Base-by-base conservation (phyloP, 2,797 vertebrate species). In the Enteromius treurensis region DNA sequence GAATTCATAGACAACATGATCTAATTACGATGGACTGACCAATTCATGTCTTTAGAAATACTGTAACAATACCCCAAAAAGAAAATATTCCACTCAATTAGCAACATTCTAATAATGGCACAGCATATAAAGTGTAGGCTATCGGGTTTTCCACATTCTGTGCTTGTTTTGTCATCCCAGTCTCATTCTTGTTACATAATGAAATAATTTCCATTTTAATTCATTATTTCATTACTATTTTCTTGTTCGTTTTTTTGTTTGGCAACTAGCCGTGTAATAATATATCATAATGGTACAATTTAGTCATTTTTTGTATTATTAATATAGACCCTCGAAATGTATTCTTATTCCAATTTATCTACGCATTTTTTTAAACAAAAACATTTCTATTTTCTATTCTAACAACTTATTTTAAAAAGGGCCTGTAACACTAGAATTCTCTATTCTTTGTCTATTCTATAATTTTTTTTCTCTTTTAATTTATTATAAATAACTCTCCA, bases 11-110 rank as follows among this genome's bases (percentile, higher is more conserved):
- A 29, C 34, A n/a, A 21, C 11, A 51, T 75, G 34, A 60, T 76
- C 11, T 75, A 29, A 60, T 68, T 73, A 53, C 1, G 4, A 75
- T n/a, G 40, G 26, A 62, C 9, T 77, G 60, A 62, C 7, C 51
- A 80, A 71, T 71, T 37, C 69, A n/a, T 79, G 21, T 67, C 77
- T 79, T 67, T 34, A 67, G 26, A 65, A 67, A 65, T 79, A 19
- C 29, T 19, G 75, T 62, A 15, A 51, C 45, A 62, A 64, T 37
- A 40, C 32, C 26, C 23, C 55, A 23, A 47, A 14, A 40, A 64
- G 8, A 14, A 37, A 55, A 80, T n/a, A 79, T 2, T 60, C 64
- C 0, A 32, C 45, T 67, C 55, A 45, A 51, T 67, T 32, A 40
- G 71, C 26, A 53, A n/a, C 17, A 34, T 74, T 34, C 2, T 1